Percentiles rank a stretch among this genome's conserved stretches.
Conservation (phyloP, 2,797 vertebrate species). For the Vireo griseus region DNA sequence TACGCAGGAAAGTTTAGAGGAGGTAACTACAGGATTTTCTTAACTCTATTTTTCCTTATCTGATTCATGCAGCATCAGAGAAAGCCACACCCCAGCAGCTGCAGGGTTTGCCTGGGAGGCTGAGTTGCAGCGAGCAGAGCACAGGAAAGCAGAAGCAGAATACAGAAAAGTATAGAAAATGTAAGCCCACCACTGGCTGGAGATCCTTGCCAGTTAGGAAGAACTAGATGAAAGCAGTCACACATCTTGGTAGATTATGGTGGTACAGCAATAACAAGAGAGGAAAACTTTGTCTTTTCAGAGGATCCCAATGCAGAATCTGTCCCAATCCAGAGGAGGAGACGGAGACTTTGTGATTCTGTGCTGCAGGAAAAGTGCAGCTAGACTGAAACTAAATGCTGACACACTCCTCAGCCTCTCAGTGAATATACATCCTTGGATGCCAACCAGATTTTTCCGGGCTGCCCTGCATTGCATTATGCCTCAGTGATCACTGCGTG, state of each 20-base stretch:
- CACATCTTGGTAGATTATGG: slow-evolving; percentile 85
- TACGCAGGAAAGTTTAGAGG: slow-evolving; percentile 36
- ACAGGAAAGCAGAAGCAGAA: slow-evolving; percentile 68
- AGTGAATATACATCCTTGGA: slow-evolving; percentile 79
- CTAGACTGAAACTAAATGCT: slow-evolving; percentile 76
- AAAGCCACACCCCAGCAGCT: slow-evolving; percentile 69
- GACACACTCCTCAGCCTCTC: slow-evolving; percentile 69
- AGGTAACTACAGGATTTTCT: slow-evolving; percentile 24
- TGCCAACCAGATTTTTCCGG: slow-evolving; percentile 80
- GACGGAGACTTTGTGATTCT: slow-evolving; percentile 67
- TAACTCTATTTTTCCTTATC: slow-evolving; percentile 58
- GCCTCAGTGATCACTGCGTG: slow-evolving; percentile 71
- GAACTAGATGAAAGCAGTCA: slow-evolving; percentile 97
- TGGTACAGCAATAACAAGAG: slow-evolving; percentile 51
- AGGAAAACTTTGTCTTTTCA: slow-evolving; percentile 55
- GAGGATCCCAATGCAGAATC: slow-evolving; percentile 65
- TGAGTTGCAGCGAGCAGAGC: slow-evolving; percentile 55
- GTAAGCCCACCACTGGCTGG: slow-evolving; percentile 90
- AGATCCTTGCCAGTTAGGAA: slow-evolving; percentile 95
- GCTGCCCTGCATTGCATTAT: slow-evolving; percentile 70
- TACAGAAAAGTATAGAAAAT: slow-evolving; percentile 68
- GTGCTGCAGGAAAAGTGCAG: slow-evolving; percentile 70
- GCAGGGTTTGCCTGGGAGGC: slow-evolving; percentile 57
- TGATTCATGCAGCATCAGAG: slow-evolving; percentile 68
- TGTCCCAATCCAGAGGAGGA: slow-evolving; percentile 49